Evolutionary conservation across 2,797 vertebrate genomes (phyloP).

Genomic region (Neosilurus mollespiculum): DNA sequence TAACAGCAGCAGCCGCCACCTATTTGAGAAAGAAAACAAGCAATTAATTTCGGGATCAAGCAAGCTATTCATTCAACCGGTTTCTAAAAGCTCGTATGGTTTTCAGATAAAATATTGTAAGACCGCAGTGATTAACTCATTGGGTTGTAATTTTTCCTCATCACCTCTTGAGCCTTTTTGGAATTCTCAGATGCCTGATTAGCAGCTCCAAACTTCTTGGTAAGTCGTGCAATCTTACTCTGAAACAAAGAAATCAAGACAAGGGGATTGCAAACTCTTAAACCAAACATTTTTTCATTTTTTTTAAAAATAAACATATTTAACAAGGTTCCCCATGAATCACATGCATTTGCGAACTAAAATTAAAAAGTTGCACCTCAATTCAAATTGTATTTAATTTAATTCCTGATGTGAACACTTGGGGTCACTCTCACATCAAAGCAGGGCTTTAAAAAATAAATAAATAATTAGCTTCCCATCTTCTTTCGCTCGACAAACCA

Average conservation of each 20-base stretch:
- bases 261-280: background rate
- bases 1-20: conserved; percentile 62
- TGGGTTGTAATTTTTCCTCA: background rate
- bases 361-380: background rate
- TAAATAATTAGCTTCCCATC: background rate
- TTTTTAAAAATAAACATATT: background rate
- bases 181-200: conserved; percentile 85
- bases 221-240: conserved; percentile 90
- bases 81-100: background rate
- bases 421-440: background rate
- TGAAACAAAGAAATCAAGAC: conserved; percentile 59
- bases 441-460: background rate
- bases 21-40: conserved; percentile 44
- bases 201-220: conserved; percentile 92
- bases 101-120: background rate
- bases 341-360: background rate
- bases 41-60: background rate
- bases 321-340: background rate
- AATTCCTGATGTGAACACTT: background rate
- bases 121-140: background rate
- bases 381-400: background rate
- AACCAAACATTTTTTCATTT: too few species aligned
- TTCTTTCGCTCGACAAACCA: too few species aligned
- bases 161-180: conserved; percentile 79
- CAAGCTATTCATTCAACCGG: background rate